A percentile compares a stretch with the other conserved stretches of the same genome.
phyloP scores from a whole-genome alignment of 1,140 invertebrate genomes.

The Idris sp. region DNA sequence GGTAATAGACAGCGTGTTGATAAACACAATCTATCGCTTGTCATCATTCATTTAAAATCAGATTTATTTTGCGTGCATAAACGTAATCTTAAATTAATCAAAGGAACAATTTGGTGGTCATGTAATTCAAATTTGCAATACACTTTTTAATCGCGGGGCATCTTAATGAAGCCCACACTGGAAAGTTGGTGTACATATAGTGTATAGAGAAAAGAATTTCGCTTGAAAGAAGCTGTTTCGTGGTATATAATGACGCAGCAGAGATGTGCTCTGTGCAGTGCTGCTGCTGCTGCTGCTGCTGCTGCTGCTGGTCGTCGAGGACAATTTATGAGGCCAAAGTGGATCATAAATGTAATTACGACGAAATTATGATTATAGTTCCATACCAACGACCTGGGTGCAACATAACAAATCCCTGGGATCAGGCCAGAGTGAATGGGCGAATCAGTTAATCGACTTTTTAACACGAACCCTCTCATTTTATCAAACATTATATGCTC shows the following conservation, averaged over 20 bases:
- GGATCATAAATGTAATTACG: conserved; percentile 78
- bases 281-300: too few relatives aligned
- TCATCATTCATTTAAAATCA: conserved; percentile 45
- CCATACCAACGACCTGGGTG: conserved; percentile 59
- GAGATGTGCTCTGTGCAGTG: too few relatives aligned
- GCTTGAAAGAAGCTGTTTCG: conserved; percentile 53
- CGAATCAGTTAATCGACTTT: conserved; percentile 60
- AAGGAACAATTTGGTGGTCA: conserved; percentile 40
- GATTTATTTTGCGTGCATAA: conserved; percentile 40
- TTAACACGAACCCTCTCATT: conserved; percentile 62
- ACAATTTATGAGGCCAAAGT: conserved; percentile 76
- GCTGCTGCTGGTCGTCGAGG: conserved; percentile 66
- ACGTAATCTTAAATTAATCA: conserved; percentile 59
- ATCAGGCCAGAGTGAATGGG: conserved; percentile 32
- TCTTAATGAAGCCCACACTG: conserved; percentile 59
- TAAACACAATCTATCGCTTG: conserved; percentile 13
- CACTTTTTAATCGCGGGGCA: conserved; percentile 55
- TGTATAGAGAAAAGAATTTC: conserved; percentile 62
- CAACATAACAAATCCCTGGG: conserved; percentile 41
- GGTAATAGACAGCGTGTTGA: too few relatives aligned
- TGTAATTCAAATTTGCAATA: conserved; percentile 56
- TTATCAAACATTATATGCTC: conserved; percentile 51
- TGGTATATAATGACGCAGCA: conserved; percentile 59
- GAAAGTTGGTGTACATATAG: too few relatives aligned
- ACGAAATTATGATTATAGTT: conserved; percentile 77